Percentiles rank a stretch among this genome's conserved stretches.
Conservation (phyloP, 2,113 vertebrate species). For the Ceuthmochares aereus region DNA sequence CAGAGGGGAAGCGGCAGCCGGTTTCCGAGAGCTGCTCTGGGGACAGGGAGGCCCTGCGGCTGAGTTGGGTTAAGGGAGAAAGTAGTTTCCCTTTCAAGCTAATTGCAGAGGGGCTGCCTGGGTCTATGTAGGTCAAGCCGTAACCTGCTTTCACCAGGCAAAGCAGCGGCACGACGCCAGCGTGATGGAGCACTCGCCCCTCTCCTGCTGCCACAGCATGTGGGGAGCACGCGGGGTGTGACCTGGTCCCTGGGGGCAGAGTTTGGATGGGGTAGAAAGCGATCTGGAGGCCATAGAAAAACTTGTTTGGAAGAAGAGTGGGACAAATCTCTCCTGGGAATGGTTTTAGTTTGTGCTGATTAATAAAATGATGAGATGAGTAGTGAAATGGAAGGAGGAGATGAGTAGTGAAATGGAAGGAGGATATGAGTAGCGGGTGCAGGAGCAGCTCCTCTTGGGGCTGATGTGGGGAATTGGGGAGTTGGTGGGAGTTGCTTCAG, state of each 20-base stretch:
- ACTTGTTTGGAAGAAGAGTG: neutral
- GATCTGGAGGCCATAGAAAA: neutral
- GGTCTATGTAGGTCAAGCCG: conserved; percentile 21
- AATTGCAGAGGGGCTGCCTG: conserved; percentile 42
- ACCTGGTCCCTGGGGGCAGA: neutral
- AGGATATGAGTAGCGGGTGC: too few relatives aligned
- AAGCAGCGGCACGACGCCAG: neutral
- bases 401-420: neutral
- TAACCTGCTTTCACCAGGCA: conserved; percentile 8
- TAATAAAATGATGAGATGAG: neutral
- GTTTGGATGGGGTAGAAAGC: neutral
- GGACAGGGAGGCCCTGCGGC: fast-evolving
- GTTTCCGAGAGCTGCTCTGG: neutral
- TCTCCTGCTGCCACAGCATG: fast-evolving
- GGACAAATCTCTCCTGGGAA: neutral
- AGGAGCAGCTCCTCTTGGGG: neutral
- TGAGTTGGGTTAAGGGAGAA: neutral
- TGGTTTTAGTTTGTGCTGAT: neutral
- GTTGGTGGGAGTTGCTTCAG: neutral
- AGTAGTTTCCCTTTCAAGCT: conserved; percentile 55
- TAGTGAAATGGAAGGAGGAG: neutral
- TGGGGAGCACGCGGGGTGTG: fast-evolving
- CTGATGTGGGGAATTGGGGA: neutral
- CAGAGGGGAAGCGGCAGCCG: fast-evolving
- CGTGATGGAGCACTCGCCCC: fast-evolving